These are phyloP conservation scores for Anthoscopus minutus DNA, from an alignment of 2,113 vertebrate species.

Conservation along the genomic window DNA sequence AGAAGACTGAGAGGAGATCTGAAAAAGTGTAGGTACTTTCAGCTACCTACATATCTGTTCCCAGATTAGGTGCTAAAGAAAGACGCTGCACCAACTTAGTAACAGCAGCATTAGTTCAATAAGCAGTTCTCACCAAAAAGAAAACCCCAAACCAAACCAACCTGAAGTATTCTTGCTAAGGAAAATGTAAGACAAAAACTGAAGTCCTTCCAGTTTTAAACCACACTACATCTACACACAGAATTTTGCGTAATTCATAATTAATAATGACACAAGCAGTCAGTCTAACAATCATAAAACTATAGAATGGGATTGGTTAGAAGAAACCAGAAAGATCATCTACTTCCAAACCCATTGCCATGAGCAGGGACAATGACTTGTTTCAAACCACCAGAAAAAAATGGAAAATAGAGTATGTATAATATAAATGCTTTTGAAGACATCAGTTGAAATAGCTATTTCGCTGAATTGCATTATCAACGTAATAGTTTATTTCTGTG, in stretches of 20 bases:
- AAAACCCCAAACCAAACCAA: not conserved
- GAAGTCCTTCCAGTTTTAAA: not conserved
- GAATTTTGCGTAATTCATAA: not conserved
- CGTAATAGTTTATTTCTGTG: not conserved
- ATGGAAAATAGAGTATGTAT: not conserved
- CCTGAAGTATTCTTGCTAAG: not conserved
- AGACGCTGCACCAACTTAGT: not conserved
- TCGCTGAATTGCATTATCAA: not conserved
- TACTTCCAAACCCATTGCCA: not conserved
- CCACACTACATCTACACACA: not conserved
- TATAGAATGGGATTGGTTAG: not conserved
- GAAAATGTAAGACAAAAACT: not conserved
- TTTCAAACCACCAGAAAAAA: not conserved
- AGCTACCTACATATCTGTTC: not conserved
- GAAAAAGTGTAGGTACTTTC: not conserved
- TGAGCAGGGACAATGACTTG: not conserved
- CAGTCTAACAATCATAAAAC: not conserved
- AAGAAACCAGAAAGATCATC: not conserved
- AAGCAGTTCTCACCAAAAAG: not conserved
- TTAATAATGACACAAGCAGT: not conserved
- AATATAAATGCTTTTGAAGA: not conserved
- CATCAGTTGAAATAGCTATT: not conserved
- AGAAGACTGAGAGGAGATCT: not conserved
- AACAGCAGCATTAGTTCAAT: not conserved
- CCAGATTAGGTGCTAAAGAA: not conserved